phyloP scores from a whole-genome alignment of 2,888 invertebrate species.

The Drosophila antonietae region DNA sequence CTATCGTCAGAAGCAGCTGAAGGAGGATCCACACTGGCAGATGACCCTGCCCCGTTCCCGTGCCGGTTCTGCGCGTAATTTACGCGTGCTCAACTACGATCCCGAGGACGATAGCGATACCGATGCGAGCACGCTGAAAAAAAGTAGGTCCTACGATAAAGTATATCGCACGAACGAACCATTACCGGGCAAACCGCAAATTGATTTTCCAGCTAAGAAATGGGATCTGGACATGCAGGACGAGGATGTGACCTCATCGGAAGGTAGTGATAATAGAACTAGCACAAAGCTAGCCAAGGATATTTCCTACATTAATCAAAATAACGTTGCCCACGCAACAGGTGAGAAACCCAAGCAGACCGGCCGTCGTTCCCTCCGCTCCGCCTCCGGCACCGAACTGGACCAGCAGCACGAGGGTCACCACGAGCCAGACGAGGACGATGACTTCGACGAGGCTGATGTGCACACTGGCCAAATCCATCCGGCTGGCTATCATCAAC shows the following conservation, averaged over 20 bases:
- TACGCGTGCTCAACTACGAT: conserved; percentile 83
- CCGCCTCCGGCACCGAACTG: conserved; percentile 84
- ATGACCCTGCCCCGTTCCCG: conserved; percentile 87
- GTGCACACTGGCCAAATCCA: conserved; percentile 66
- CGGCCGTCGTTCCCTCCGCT: conserved; percentile 86
- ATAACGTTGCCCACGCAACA: conserved; percentile 72
- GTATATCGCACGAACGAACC: conserved; percentile 94
- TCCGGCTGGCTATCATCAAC: conserved; percentile 77
- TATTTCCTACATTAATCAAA: conserved; percentile 86
- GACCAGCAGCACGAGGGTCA: conserved; percentile 53
- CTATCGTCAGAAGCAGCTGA: conserved; percentile 87
- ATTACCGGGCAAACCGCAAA: conserved; percentile 88
- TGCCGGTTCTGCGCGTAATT: conserved; percentile 87
- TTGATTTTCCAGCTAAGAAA: conserved; percentile 92
- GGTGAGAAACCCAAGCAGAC: conserved; percentile 86
- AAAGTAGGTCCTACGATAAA: conserved; percentile 91
- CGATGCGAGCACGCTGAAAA: conserved; percentile 87
- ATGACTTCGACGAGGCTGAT: conserved; percentile 69
- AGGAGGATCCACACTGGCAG: conserved; percentile 87
- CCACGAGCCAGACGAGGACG: conserved; percentile 54
- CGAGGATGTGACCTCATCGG: conserved; percentile 87
- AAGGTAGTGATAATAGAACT: conserved; percentile 87
- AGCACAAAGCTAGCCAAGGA: conserved; percentile 87
- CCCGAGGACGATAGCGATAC: conserved; percentile 86
- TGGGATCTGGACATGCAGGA: conserved; percentile 90